Percentiles rank a stretch among this genome's conserved stretches.
Conservation (phyloP, 2,797 vertebrate genomes). For the Cyclura pinguis region DNA sequence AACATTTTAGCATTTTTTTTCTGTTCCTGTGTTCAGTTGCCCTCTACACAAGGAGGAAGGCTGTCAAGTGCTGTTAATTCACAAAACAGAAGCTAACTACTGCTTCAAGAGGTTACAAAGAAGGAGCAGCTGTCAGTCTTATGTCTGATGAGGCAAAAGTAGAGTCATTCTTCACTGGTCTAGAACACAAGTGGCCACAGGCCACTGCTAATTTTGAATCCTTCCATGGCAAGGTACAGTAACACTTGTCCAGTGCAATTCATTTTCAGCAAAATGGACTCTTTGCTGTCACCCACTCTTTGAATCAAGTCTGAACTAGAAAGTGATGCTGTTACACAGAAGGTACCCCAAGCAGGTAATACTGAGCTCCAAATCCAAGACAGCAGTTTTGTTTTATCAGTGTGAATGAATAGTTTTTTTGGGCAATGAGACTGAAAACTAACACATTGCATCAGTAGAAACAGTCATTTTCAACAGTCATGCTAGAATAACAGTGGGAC, state of each 20-base stretch:
- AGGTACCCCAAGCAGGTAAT: neutral
- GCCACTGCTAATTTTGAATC: constrained; percentile 29
- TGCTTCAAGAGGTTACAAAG: constrained; percentile 10
- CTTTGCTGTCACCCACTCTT: neutral
- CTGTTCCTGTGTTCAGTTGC: neutral
- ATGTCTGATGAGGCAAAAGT: constrained; percentile 17
- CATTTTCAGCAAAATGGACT: constrained; percentile 2
- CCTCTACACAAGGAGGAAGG: neutral
- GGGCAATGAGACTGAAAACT: neutral
- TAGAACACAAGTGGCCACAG: neutral
- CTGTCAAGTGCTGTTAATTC: constrained; percentile 28
- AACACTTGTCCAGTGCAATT: constrained; percentile 33
- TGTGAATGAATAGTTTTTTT: neutral
- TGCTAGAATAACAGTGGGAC: neutral
- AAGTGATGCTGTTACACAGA: neutral
- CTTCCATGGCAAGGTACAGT: constrained; percentile 6
- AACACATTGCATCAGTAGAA: neutral
- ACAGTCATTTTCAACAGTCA: neutral
- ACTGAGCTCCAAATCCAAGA: neutral
- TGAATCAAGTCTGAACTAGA: neutral
- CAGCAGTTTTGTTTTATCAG: neutral
- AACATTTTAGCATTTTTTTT: neutral
- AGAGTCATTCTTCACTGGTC: constrained; percentile 17
- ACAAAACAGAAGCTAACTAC: constrained; percentile 29
- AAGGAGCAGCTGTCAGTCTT: constrained; percentile 33